Evolutionary conservation across 2,888 invertebrate species (phyloP).

Genomic region (Harpagoxenus sublaevis): DNA sequence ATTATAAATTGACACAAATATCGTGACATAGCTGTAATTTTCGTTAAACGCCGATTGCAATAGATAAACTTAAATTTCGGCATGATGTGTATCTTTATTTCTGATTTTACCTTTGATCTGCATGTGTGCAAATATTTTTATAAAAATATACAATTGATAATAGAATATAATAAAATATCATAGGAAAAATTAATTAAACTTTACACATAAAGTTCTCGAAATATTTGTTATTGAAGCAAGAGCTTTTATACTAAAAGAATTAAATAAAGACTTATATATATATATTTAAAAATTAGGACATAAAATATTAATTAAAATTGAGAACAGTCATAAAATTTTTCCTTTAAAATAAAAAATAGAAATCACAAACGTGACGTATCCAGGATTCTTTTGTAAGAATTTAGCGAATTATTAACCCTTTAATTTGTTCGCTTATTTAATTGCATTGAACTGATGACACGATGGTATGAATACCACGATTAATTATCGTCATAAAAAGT

Average conservation of each 20-base stretch:
- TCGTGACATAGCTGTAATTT: slow-evolving; percentile 19
- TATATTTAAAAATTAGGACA: not conserved
- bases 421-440: not conserved
- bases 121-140: not conserved
- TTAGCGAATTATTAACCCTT: not conserved
- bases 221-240: not conserved
- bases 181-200: not conserved
- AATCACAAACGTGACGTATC: not conserved
- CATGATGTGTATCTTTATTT: not conserved
- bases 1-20: slow-evolving; percentile 35
- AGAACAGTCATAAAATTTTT: not conserved
- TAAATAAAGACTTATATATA: not conserved
- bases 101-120: not conserved
- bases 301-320: slow-evolving; percentile 4
- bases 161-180: not conserved
- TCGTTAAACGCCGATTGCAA: not conserved
- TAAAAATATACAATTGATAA: not conserved
- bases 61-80: slow-evolving; percentile 18
- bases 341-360: not conserved
- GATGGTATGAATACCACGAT: slow-evolving; percentile 1
- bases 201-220: not conserved
- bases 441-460: not conserved
- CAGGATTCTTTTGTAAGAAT: not conserved
- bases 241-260: not conserved
- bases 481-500: slow-evolving; percentile 25